These are phyloP conservation scores for Lagodon rhomboides DNA, from an alignment of 2,797 vertebrate genomes.

Conservation along the genomic window DNA sequence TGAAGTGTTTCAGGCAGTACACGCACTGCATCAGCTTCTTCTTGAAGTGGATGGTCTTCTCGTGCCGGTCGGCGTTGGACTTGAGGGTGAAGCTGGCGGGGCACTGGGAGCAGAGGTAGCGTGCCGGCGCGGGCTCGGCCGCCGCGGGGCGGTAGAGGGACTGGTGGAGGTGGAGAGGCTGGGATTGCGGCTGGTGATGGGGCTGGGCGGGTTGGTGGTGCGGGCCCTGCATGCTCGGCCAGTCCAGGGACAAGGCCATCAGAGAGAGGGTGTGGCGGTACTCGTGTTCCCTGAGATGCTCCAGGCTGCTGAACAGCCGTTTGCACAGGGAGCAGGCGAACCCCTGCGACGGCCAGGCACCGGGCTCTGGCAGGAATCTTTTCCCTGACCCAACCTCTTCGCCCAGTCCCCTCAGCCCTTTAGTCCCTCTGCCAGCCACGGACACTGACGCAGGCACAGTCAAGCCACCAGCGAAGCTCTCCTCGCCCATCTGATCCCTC, in stretches of 20 bases:
- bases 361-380: slow-evolving; percentile 68
- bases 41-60: slow-evolving; percentile 89
- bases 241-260: slow-evolving; percentile 82
- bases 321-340: slow-evolving; percentile 88
- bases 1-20: slow-evolving; percentile 84
- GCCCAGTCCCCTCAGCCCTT: slow-evolving; percentile 64
- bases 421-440: slow-evolving; percentile 64
- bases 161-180: slow-evolving; percentile 63
- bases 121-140: slow-evolving; percentile 57
- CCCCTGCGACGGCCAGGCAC: slow-evolving; percentile 75
- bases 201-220: slow-evolving; percentile 50
- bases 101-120: slow-evolving; percentile 89
- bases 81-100: slow-evolving; percentile 90
- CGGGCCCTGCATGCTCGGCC: slow-evolving; percentile 55
- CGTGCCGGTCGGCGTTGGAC: slow-evolving; percentile 88
- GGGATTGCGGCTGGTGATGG: slow-evolving; percentile 52
- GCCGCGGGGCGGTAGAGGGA: slow-evolving; percentile 58
- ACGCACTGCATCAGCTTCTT: slow-evolving; percentile 89
- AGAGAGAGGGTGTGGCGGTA: slow-evolving; percentile 83
- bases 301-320: slow-evolving; percentile 85
- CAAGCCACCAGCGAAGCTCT: slow-evolving; percentile 72
- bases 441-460: slow-evolving; percentile 60
- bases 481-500: slow-evolving; percentile 82
- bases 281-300: slow-evolving; percentile 87
- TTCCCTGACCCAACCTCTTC: slow-evolving; percentile 72